Evolutionary conservation across 2,888 invertebrate genomes (phyloP).

Genomic region (Bimastos eiseni): DNA sequence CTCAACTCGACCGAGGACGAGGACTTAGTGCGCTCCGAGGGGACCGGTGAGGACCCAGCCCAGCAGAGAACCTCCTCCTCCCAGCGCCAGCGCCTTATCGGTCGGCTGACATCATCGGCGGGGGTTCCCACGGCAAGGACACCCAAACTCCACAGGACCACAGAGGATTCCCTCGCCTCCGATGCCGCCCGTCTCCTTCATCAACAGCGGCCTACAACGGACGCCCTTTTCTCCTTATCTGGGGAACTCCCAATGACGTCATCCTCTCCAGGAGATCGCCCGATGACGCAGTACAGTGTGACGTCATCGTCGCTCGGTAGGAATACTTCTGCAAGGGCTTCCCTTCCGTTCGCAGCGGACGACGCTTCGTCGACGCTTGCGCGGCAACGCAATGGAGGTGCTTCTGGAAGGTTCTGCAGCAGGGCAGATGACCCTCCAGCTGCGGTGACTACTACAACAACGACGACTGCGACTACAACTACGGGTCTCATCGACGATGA

Average conservation of each 20-base stretch:
- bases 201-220: background rate
- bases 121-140: background rate
- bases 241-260: too few relatives aligned
- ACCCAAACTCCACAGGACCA: background rate
- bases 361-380: background rate
- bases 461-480: conserved; percentile 7
- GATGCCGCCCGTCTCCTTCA: background rate
- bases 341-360: background rate
- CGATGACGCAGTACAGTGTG: background rate
- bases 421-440: background rate
- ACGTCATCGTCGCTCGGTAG: conserved; percentile 19
- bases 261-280: too few relatives aligned
- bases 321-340: background rate
- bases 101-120: background rate
- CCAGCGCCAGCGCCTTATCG: conserved; percentile 21
- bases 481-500: background rate
- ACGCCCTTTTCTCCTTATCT: background rate
- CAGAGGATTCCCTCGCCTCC: background rate
- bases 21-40: background rate
- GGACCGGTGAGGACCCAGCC: background rate
- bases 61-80: background rate
- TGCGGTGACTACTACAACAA: background rate
- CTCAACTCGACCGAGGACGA: background rate
- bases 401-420: background rate
- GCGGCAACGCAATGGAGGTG: background rate